A percentile compares a stretch with the other conserved stretches of the same genome.
phyloP scores from a whole-genome alignment of 1,140 invertebrate species.

The Streblospio benedicti region DNA sequence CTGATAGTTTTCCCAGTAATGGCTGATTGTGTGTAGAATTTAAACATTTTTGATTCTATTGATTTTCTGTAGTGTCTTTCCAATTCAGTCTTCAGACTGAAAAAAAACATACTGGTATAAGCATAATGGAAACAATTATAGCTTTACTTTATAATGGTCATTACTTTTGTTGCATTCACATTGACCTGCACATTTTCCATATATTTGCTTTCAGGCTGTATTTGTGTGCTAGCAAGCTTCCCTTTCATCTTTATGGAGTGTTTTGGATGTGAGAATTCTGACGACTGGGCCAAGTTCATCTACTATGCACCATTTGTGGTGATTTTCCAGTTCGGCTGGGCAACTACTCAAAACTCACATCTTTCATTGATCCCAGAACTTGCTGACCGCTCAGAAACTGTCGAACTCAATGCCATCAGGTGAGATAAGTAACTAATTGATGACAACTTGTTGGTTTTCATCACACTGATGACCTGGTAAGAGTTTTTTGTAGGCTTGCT shows the following conservation, averaged over 20 bases:
- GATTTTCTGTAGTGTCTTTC: too few species aligned
- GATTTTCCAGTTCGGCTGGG: constrained; percentile 96
- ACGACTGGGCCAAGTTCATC: constrained; percentile 64
- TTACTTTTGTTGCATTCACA: too few species aligned
- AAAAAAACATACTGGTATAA: too few species aligned
- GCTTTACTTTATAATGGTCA: too few species aligned
- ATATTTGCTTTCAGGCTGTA: constrained; percentile 53
- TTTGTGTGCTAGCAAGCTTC: constrained; percentile 71
- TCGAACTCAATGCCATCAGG: constrained; percentile 78
- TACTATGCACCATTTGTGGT: constrained; percentile 84
- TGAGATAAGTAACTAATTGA: constrained; percentile 39
- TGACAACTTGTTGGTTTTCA: constrained; percentile 5
- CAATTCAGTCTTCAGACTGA: too few species aligned
- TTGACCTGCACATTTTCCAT: neutral
- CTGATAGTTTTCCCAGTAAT: too few species aligned
- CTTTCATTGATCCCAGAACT: constrained; percentile 78
- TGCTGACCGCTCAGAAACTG: constrained; percentile 63
- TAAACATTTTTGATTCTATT: too few species aligned
- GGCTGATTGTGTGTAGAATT: neutral
- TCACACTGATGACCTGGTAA: too few species aligned
- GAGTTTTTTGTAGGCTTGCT: too few species aligned
- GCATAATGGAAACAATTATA: too few species aligned
- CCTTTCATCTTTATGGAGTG: constrained; percentile 84
- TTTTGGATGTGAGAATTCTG: constrained; percentile 55
- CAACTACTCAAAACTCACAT: constrained; percentile 87